phyloP scores from a whole-genome alignment of 2,888 invertebrate species.

The Polydesmus complanatus region DNA sequence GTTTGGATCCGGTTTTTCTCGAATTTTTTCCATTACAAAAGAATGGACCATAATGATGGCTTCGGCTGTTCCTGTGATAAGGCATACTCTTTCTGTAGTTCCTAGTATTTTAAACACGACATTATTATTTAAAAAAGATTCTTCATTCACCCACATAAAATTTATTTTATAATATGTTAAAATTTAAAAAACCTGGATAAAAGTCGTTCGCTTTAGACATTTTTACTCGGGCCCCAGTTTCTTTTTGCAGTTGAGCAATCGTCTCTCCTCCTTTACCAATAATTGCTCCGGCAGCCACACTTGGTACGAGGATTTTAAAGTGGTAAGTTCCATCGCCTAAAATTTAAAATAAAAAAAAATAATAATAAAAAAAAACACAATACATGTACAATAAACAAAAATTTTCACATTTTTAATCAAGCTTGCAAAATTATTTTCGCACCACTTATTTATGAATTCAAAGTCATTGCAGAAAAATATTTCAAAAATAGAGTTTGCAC shows the following conservation, averaged over 20 bases:
- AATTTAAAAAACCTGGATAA: constrained; percentile 66
- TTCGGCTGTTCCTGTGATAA: constrained; percentile 79
- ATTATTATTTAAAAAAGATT: constrained; percentile 7
- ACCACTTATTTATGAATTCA: too few species aligned
- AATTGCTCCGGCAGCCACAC: constrained; percentile 94
- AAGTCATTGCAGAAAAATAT: too few species aligned
- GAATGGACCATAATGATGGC: constrained; percentile 82
- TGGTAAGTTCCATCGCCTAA: constrained; percentile 65
- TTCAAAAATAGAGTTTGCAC: too few species aligned
- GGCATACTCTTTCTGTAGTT: constrained; percentile 83
- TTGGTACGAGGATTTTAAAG: constrained; percentile 93
- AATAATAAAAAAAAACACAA: constrained; percentile 5
- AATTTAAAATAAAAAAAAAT: neutral
- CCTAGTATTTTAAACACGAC: constrained; percentile 41
- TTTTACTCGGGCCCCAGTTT: constrained; percentile 92
- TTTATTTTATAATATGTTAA: too few species aligned
- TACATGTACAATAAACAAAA: too few species aligned
- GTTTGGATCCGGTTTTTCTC: constrained; percentile 83
- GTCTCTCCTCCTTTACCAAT: constrained; percentile 99
- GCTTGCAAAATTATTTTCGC: too few species aligned
- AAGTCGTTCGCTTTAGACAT: constrained; percentile 99
- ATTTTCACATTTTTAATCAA: too few species aligned
- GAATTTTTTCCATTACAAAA: constrained; percentile 90
- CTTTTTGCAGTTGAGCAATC: constrained; percentile 93
- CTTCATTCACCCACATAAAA: neutral